Conservation (phyloP, 2,888 invertebrate genomes). For the Smittia aterrima region DNA sequence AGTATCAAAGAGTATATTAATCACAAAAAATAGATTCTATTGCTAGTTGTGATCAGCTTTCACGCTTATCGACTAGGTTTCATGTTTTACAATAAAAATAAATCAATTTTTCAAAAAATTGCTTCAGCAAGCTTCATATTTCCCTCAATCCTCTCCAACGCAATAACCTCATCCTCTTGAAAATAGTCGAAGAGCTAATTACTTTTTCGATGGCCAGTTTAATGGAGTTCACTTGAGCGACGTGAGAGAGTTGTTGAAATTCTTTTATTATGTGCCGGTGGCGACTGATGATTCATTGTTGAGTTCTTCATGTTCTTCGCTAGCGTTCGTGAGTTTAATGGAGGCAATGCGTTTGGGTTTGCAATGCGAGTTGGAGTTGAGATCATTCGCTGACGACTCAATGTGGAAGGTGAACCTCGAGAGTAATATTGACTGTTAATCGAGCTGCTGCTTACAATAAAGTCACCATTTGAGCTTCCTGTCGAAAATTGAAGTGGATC, state of each 20-base stretch:
- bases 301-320: constrained; percentile 40
- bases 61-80: neutral
- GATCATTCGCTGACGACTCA: constrained; percentile 56
- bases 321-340: constrained; percentile 59
- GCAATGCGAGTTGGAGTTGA: constrained; percentile 80
- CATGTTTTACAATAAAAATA: neutral
- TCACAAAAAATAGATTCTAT: neutral
- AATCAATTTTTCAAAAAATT: neutral
- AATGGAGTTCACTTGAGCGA: constrained; percentile 34
- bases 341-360: constrained; percentile 69
- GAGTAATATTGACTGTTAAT: constrained; percentile 33
- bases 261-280: constrained; percentile 24
- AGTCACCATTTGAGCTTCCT: constrained; percentile 45
- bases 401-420: constrained; percentile 27
- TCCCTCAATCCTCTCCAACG: neutral
- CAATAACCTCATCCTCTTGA: neutral
- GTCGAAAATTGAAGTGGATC: constrained; percentile 52
- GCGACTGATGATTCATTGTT: constrained; percentile 31
- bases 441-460: constrained; percentile 39
- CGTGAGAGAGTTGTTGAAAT: constrained; percentile 27
- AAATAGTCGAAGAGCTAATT: neutral
- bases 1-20: neutral
- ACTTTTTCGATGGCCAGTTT: neutral
- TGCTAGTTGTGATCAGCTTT: neutral
- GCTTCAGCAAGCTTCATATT: neutral